These are phyloP conservation scores for Cephonodes hylas DNA, from an alignment of 2,888 invertebrate species.

Conservation along the genomic window DNA sequence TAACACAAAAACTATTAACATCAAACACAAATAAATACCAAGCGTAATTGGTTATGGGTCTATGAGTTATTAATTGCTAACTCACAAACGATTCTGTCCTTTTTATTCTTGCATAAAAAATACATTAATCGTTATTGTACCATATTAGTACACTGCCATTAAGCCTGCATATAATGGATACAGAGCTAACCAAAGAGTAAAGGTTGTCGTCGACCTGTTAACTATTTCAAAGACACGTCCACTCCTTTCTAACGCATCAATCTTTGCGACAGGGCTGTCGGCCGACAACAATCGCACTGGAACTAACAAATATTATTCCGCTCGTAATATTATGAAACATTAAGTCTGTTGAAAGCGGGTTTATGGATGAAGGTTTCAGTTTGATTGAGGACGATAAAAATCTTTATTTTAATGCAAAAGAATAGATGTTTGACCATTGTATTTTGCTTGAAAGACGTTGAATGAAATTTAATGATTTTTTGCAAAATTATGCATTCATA, in stretches of 20 bases:
- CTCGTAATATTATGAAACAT: background rate
- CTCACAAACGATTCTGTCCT: background rate
- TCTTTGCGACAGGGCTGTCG: slow-evolving; percentile 7
- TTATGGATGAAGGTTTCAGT: background rate
- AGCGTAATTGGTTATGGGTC: too few species aligned
- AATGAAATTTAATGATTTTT: too few species aligned
- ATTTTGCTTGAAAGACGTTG: too few species aligned
- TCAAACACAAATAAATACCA: too few species aligned
- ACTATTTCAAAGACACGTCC: slow-evolving; percentile 29
- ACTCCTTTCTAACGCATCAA: slow-evolving; percentile 15
- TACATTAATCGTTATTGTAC: background rate
- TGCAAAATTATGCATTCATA: too few species aligned
- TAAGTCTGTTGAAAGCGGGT: background rate
- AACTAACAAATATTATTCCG: background rate
- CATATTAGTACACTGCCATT: background rate
- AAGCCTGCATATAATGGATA: background rate
- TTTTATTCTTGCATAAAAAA: background rate
- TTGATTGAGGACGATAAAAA: background rate
- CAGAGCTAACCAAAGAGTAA: background rate
- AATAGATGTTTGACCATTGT: too few species aligned
- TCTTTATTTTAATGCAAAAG: too few species aligned
- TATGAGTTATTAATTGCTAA: background rate
- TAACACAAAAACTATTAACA: too few species aligned
- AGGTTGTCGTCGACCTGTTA: slow-evolving; percentile 26
- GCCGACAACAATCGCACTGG: background rate